Base-by-base conservation (phyloP, 2,113 vertebrate species). In the Phalacrocorax pelagicus region DNA sequence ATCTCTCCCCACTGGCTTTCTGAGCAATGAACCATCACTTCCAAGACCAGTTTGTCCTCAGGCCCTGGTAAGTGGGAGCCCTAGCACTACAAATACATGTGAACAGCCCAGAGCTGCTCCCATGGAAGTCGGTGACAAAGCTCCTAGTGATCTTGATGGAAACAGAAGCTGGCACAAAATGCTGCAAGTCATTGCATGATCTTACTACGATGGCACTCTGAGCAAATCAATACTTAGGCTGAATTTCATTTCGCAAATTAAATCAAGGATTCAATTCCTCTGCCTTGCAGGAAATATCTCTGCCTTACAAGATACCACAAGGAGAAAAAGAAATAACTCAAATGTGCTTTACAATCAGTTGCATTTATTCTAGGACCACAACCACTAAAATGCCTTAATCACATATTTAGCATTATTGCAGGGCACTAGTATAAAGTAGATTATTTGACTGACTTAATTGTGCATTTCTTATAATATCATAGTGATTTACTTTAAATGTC, bases 81-180 rank as follows among this genome's bases (percentile, higher is more conserved):
- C 27, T 49, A 78, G 52, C 29, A 15, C 6, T 10, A 55, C 38
- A 58, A 63, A 46, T 22, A 77, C 70, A 88, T 0, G 1, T 20
- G 69, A 82, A 55, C 9, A 69, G 81, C 78, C 27, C 70, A 55
- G 36, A 93, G 66, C 15, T 55, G 38, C 71, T 93, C 51, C 67
- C 71, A 86, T 30, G n/a, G 51, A 92, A 90, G 29, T 40, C 0
- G 0, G n/a, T 86, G 71, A 91, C 62, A 92, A 94, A 90, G 79
- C 83, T 93, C 51, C 12, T 46, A 70, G n/a, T 51, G 59, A 59
- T 86, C 71, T 52, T 94, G 90, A 92, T 73, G 47, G 59, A 96
- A 94, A 95, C n/a, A 83, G 74, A 91, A 94, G 29, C 32, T 95
- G 96, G 81, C 91, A 95, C 34, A 70, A 95, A 96, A 62, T 66